Evolutionary conservation across 1,140 invertebrate genomes (phyloP).

Genomic region (Diorhabda sublineata): DNA sequence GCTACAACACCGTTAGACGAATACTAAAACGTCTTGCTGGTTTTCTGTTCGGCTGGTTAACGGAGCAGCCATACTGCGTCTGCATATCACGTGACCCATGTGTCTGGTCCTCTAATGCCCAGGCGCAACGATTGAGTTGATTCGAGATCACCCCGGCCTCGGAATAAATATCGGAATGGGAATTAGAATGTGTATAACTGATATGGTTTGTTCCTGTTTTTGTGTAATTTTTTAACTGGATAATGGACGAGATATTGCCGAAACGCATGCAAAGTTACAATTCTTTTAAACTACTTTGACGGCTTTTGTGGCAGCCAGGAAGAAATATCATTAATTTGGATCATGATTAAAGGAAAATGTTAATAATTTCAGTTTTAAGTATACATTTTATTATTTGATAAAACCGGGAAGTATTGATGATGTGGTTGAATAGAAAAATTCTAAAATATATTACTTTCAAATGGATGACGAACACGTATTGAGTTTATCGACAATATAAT

Average conservation of each 20-base stretch:
- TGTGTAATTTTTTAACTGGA: neutral
- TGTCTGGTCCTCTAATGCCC: slow-evolving; percentile 14
- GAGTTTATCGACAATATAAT: too few species aligned
- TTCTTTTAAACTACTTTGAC: too few species aligned
- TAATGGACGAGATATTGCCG: neutral
- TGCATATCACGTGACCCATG: slow-evolving; percentile 43
- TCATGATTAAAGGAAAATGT: too few species aligned
- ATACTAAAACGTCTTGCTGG: slow-evolving; percentile 20
- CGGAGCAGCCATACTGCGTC: slow-evolving; percentile 42
- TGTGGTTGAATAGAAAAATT: too few species aligned
- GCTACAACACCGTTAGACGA: slow-evolving; percentile 23
- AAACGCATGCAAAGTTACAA: too few species aligned
- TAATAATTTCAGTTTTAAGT: too few species aligned
- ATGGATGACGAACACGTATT: too few species aligned
- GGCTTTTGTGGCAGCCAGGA: too few species aligned
- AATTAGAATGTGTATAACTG: slow-evolving; percentile 16
- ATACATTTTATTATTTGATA: too few species aligned
- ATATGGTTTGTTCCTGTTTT: slow-evolving; percentile 8
- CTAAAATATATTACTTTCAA: too few species aligned
- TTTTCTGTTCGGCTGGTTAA: slow-evolving; percentile 6
- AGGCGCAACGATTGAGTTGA: slow-evolving; percentile 11
- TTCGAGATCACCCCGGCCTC: neutral
- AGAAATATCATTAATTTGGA: too few species aligned
- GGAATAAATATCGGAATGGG: slow-evolving; percentile 16
- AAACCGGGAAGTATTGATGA: too few species aligned